Evolutionary conservation across 1,140 invertebrate species (phyloP).

Genomic region (Aphidius gifuensis): DNA sequence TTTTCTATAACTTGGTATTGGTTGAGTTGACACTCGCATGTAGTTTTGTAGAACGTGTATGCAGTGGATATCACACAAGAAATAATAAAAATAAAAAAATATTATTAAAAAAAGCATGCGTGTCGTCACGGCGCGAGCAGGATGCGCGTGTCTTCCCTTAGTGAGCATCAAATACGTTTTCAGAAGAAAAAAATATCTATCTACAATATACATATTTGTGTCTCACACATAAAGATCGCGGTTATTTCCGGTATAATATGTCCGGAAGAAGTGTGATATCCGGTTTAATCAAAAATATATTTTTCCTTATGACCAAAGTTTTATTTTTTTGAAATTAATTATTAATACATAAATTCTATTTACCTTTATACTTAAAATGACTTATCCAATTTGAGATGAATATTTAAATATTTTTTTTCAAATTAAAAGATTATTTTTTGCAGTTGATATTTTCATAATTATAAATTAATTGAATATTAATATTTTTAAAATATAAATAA

Average conservation of each 20-base stretch:
- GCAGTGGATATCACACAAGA: not conserved
- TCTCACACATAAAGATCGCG: not conserved
- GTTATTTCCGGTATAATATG: not conserved
- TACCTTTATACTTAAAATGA: too few relatives aligned
- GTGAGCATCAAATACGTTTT: not conserved
- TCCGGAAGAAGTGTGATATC: conserved; percentile 5
- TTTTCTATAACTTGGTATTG: not conserved
- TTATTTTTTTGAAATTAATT: too few relatives aligned
- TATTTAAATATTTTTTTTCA: too few relatives aligned
- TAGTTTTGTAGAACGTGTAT: not conserved
- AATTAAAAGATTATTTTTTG: too few relatives aligned
- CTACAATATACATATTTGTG: not conserved
- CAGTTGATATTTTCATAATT: too few relatives aligned
- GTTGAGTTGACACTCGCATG: not conserved
- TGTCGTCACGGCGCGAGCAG: conserved; percentile 50
- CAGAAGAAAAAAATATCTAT: not conserved
- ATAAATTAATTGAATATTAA: too few relatives aligned
- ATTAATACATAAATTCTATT: too few relatives aligned
- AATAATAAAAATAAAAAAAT: conserved; percentile 1
- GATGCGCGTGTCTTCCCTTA: conserved; percentile 52
- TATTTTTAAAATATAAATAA: too few relatives aligned
- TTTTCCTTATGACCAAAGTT: too few relatives aligned
- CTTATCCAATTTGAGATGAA: too few relatives aligned
- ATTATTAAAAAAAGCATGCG: conserved; percentile 29
- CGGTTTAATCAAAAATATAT: too few relatives aligned